Evolutionary conservation across 2,113 vertebrate species (phyloP).

Genomic region (Narcine bancroftii): DNA sequence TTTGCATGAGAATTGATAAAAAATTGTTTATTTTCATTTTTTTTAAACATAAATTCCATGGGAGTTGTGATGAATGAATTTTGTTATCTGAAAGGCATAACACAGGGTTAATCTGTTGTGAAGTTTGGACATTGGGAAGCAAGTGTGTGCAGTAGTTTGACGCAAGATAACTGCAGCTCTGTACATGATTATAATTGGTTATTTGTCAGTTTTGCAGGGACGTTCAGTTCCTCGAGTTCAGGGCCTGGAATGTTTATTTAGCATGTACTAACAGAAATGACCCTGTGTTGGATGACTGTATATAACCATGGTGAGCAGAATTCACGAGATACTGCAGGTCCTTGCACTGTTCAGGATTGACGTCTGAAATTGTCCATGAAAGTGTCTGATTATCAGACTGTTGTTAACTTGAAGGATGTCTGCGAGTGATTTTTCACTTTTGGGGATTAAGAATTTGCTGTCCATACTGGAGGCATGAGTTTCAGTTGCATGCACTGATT

Average conservation of each 20-base stretch:
- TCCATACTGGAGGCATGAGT: not conserved
- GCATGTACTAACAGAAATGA: slow-evolving; percentile 16
- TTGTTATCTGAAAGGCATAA: no score
- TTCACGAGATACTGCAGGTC: slow-evolving; percentile 26
- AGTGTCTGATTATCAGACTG: slow-evolving; percentile 10
- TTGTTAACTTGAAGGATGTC: not conserved
- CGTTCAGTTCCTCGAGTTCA: slow-evolving; percentile 31
- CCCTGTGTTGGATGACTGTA: not conserved
- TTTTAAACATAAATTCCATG: no score
- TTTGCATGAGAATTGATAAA: no score
- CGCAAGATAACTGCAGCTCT: not conserved
- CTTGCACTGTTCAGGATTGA: slow-evolving; percentile 17
- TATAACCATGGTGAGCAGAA: slow-evolving; percentile 3
- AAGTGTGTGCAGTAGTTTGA: not conserved
- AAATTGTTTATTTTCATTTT: no score
- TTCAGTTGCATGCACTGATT: not conserved
- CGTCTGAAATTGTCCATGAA: slow-evolving; percentile 32
- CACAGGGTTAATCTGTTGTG: no score
- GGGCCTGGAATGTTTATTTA: slow-evolving; percentile 35
- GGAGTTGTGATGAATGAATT: no score
- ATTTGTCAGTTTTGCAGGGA: not conserved
- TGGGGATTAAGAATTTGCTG: not conserved
- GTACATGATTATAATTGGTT: not conserved
- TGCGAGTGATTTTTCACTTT: not conserved
- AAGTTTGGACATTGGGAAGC: no score